phyloP scores from a whole-genome alignment of 2,797 vertebrate species.

The Emys orbicularis region DNA sequence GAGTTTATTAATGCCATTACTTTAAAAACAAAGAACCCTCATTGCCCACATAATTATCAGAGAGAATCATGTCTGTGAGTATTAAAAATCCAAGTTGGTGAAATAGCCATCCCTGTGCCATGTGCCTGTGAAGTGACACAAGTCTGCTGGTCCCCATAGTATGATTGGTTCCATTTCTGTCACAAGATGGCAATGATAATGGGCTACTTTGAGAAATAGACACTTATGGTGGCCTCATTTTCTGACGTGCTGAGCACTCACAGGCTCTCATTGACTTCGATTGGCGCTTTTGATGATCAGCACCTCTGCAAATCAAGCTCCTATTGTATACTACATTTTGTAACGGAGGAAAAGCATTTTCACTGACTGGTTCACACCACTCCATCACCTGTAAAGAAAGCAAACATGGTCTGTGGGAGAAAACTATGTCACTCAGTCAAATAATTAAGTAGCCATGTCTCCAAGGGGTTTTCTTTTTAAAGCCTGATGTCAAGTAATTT shows the following conservation, averaged over 20 bases:
- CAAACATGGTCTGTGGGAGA: conserved; percentile 31
- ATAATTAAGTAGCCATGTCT: conserved; percentile 61
- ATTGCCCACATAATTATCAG: neutral
- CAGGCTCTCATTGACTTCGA: neutral
- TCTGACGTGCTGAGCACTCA: neutral
- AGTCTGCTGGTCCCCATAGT: neutral
- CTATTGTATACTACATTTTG: neutral
- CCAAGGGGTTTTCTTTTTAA: conserved; percentile 42
- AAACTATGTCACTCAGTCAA: conserved; percentile 62
- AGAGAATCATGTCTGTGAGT: conserved; percentile 1
- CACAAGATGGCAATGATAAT: neutral
- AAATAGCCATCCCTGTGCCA: neutral
- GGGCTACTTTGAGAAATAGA: neutral
- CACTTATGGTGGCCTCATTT: neutral
- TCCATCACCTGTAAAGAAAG: conserved; percentile 56
- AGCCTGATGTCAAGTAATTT: conserved; percentile 67
- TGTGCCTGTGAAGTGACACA: neutral
- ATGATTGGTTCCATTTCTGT: neutral
- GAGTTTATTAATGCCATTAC: neutral
- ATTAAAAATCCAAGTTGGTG: conserved; percentile 1
- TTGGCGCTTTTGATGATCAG: neutral
- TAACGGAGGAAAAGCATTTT: conserved; percentile 32
- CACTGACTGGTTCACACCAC: conserved; percentile 35
- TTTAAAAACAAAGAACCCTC: conserved; percentile 28
- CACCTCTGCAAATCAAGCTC: neutral